phyloP scores from a whole-genome alignment of 64 coral and sea anemone species.

The Cladopsammia gracilis region DNA sequence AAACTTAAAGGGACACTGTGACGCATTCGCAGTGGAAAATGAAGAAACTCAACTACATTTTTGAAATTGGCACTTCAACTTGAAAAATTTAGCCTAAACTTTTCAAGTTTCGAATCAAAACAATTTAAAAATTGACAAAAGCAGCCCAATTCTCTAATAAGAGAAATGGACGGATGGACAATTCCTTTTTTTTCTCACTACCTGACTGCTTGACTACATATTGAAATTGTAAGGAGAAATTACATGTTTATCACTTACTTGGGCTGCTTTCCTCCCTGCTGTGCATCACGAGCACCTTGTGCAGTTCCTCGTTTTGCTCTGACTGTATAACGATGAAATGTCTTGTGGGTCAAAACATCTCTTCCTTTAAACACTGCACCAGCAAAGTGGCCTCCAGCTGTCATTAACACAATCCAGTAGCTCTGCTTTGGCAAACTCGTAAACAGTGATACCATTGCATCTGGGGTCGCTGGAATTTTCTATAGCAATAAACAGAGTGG shows the following conservation, averaged over 20 bases:
- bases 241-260: slow-evolving; percentile 65
- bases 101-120: too few relatives aligned
- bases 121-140: too few relatives aligned
- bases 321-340: slow-evolving; percentile 98
- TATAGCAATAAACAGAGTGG: background rate
- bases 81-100: too few relatives aligned
- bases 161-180: too few relatives aligned
- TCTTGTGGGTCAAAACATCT: slow-evolving; percentile 86
- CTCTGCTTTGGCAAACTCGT: slow-evolving; percentile 55
- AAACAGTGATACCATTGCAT: slow-evolving; percentile 50
- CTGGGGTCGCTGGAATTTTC: slow-evolving; percentile 68
- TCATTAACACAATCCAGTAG: slow-evolving; percentile 95
- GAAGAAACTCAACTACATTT: too few relatives aligned
- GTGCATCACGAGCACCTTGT: slow-evolving; percentile 87
- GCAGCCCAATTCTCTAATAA: too few relatives aligned
- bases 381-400: slow-evolving; percentile 99
- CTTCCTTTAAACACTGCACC: slow-evolving; percentile 89
- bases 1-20: too few relatives aligned
- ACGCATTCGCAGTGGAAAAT: too few relatives aligned
- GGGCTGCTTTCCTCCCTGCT: slow-evolving; percentile 90
- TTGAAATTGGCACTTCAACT: too few relatives aligned
- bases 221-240: background rate
- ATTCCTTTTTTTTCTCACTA: too few relatives aligned
- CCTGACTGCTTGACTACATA: background rate
- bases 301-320: slow-evolving; percentile 92